These are phyloP conservation scores for Drosophila cracens DNA, from an alignment of 2,888 invertebrate species.

Conservation along the genomic window DNA sequence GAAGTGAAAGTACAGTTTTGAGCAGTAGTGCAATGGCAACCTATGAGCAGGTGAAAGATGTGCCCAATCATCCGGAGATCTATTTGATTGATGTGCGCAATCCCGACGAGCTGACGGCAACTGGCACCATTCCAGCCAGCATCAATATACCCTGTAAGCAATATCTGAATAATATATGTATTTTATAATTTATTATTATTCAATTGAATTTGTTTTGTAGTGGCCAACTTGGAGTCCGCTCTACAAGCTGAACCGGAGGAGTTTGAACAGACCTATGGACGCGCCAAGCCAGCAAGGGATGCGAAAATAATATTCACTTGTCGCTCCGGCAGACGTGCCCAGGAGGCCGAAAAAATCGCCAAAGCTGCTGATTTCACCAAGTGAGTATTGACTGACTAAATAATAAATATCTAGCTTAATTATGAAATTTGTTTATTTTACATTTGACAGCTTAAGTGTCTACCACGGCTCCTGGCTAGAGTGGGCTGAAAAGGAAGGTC, in stretches of 20 bases:
- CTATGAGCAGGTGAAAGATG: slow-evolving; percentile 86
- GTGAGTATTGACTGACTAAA: slow-evolving; percentile 26
- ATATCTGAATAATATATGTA: slow-evolving; percentile 57
- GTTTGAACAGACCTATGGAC: slow-evolving; percentile 50
- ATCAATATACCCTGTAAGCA: slow-evolving; percentile 91
- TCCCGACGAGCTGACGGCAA: slow-evolving; percentile 89
- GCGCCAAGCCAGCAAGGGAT: slow-evolving; percentile 45
- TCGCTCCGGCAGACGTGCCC: slow-evolving; percentile 55
- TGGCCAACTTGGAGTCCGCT: slow-evolving; percentile 50
- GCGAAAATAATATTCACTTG: slow-evolving; percentile 65
- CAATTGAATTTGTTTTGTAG: slow-evolving; percentile 23
- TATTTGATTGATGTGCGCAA: slow-evolving; percentile 92
- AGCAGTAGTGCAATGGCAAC: slow-evolving; percentile 75
- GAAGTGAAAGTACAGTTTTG: slow-evolving; percentile 41
- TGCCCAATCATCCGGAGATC: slow-evolving; percentile 85
- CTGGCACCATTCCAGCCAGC: slow-evolving; percentile 90
- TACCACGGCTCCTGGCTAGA: slow-evolving; percentile 69
- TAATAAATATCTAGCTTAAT: not conserved
- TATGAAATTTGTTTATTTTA: not conserved
- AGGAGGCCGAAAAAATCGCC: slow-evolving; percentile 56
- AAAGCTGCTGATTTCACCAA: slow-evolving; percentile 51
- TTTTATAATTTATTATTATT: not conserved
- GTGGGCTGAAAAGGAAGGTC: slow-evolving; percentile 64
- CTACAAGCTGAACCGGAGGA: slow-evolving; percentile 23
- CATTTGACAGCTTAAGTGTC: slow-evolving; percentile 44